Base-by-base conservation (phyloP, 2,113 vertebrate species). In the Porphyrio hochstetteri region DNA sequence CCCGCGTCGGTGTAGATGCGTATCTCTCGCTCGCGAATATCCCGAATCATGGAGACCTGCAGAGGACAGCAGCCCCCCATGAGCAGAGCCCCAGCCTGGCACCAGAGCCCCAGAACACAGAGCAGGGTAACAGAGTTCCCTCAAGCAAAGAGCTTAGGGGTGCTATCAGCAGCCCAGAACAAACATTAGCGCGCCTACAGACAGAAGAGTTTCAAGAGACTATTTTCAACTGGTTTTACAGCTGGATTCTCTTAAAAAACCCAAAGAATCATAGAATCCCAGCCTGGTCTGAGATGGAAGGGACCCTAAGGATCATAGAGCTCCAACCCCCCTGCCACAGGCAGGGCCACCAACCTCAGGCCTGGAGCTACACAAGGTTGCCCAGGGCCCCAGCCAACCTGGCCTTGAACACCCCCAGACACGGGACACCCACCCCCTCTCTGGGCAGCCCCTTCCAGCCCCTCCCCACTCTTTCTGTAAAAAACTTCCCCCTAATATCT, bases 21-120 rank as follows among this genome's bases (percentile, higher is more conserved):
- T 95, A 99, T 99, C 97, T 99, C 99, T 60, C 99, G 97, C 91
- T 99, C 99, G 56, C 99, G 97, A 90, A 99, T 99, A 95, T 99
- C 99, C 94, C 99, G 97, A 56, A 99, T 99, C 99, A 99, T 99
- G 0, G 99, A 99, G 67, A 99, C 99, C 99, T 99, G 85, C 3
- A 67, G 7, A 69, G 42, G 56, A 72, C 88, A 91, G 86, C 52
- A 92, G 46, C 40, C 64, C 3, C 2, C 10, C 5, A 0, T 36
- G 18, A 92, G 15, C 5, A 9, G 12, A 42, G 36, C 16, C 24
- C 67, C 50, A 93, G 50, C 46, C 29, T 33, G 10, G 42, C 93
- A 70, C n/a, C 35, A 84, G 27, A 81, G 68, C 21, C 35, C 56
- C 1, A 1, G 25, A 82, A 55, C 13, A 67, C 25, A 52, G 59